Base-by-base conservation (phyloP, 2,888 invertebrate species). In the Acleris holmiana region DNA sequence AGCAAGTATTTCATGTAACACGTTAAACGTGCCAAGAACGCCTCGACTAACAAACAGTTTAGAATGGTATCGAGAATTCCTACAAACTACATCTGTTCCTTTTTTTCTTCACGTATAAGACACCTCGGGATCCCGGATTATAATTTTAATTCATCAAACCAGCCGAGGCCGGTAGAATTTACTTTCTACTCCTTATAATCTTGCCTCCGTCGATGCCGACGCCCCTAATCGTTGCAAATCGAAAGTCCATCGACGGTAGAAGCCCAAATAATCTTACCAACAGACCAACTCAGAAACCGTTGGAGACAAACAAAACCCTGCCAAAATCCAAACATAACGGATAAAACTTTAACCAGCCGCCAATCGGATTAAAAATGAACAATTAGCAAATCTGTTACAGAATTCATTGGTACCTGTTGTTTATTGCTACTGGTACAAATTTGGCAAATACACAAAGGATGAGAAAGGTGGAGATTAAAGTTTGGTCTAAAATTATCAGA, bases 401-500 rank as follows among this genome's bases (percentile, higher is more conserved):
- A 55, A 44, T 50, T 50, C 13, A 25, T n/a, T 41, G 15, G 19
- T 55, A 49, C 65, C 49, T 41, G 53, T 1, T 29, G 49, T 59
- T 65, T 60, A 65, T 49, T 46, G 59, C 65, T 65, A 55, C 65
- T 65, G 65, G 41, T 48, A 51, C 64, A 51, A 59, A 29, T 65
- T 50, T 50, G 55, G 29, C 49, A 60, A 60, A 53, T 19, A 17
- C 2, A 64, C 64, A 64, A 65, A 55, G 44, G 48, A 44, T 23
- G 19, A 13, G n/a, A 23, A 53, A 53, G 44, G 44, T 49, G n/a
- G 41, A 50, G 35, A 60, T 65, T 55, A 48, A 19, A 25, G 48
- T 46, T 29, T 41, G 58, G 58, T 17, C 58, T 53, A 48, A 51
- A 58, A 59, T 61, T 61, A 21, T 50, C 47, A 18, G 48, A 49